A percentile compares a stretch with the other conserved stretches of the same genome.
These are phyloP conservation scores for Syrmaticus mikado DNA, from an alignment of 2,113 vertebrate genomes.

Conservation along the genomic window DNA sequence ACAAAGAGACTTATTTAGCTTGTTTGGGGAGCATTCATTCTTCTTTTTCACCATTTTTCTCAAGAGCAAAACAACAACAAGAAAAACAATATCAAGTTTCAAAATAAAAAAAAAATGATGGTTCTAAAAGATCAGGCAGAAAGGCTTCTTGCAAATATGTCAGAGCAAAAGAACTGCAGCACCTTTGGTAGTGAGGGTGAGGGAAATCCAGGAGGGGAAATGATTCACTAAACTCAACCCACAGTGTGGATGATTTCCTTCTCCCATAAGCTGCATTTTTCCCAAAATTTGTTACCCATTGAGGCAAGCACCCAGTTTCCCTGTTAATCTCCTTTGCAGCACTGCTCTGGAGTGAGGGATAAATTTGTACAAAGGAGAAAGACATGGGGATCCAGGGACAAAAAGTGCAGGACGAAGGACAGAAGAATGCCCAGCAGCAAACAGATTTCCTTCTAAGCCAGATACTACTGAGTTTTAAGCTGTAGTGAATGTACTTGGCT, in stretches of 20 bases:
- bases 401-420: neutral
- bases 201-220: neutral
- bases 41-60: neutral
- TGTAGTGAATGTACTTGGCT: neutral
- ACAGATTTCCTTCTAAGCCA: neutral
- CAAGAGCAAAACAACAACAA: neutral
- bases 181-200: neutral
- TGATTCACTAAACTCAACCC: neutral
- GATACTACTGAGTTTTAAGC: neutral
- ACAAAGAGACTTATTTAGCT: neutral
- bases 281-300: neutral
- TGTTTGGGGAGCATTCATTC: neutral
- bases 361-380: neutral
- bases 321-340: neutral
- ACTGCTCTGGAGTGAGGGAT: neutral
- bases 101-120: neutral
- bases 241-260: neutral
- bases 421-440: neutral
- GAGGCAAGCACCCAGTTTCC: neutral
- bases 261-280: neutral
- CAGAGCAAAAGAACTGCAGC: neutral
- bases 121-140: neutral
- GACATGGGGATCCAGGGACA: neutral
- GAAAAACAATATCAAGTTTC: neutral
- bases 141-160: neutral